phyloP scores from a whole-genome alignment of 2,797 vertebrate species.

The Garrulus glandarius region DNA sequence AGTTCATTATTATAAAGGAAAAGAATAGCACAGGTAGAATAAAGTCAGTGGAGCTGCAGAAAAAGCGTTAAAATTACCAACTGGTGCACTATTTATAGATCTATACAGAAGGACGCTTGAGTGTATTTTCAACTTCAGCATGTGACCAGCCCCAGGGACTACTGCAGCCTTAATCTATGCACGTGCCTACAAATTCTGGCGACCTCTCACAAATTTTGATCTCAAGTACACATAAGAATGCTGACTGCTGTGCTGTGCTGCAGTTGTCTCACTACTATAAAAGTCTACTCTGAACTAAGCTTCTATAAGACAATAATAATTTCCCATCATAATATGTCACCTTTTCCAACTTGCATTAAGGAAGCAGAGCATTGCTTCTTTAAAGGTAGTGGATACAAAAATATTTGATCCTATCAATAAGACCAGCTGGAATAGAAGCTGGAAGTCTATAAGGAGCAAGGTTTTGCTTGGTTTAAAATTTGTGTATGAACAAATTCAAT shows the following conservation, averaged over 20 bases:
- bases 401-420: neutral
- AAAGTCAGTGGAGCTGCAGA: neutral
- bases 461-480: neutral
- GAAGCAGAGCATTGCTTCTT: neutral
- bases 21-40: slow-evolving; percentile 14
- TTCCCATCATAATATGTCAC: neutral
- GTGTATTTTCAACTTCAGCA: neutral
- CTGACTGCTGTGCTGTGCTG: neutral
- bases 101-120: neutral
- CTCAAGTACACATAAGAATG: neutral
- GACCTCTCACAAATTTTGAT: neutral
- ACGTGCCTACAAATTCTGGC: neutral
- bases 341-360: neutral
- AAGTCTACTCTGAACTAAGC: neutral
- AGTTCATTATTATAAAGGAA: slow-evolving; percentile 26
- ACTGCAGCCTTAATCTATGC: neutral
- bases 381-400: neutral
- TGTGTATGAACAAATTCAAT: neutral
- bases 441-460: neutral
- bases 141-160: neutral
- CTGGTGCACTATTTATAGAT: neutral
- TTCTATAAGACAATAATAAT: neutral
- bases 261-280: neutral
- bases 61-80: neutral
- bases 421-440: neutral